phyloP scores from a whole-genome alignment of 2,888 invertebrate species.

The Epiperipatus broadwayi region DNA sequence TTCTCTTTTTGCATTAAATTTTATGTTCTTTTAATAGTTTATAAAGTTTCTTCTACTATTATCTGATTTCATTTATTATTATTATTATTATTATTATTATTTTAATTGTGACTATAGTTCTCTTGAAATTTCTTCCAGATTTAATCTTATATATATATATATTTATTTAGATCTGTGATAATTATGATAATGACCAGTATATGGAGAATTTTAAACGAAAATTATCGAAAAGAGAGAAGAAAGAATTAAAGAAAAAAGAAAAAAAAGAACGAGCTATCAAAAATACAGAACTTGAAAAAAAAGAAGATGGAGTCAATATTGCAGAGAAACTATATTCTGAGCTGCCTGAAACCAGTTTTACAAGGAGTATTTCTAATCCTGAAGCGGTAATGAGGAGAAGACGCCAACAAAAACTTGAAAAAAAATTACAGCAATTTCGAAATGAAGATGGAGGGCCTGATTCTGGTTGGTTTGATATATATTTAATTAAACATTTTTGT shows the following conservation, averaged over 20 bases:
- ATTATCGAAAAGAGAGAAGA: conserved; percentile 90
- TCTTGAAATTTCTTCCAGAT: no score
- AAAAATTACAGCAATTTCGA: conserved; percentile 83
- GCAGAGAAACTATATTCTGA: conserved; percentile 79
- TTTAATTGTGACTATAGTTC: no score
- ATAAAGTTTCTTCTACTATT: no score
- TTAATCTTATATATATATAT: no score
- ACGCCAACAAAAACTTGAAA: conserved; percentile 85
- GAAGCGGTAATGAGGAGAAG: conserved; percentile 96
- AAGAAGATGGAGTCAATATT: conserved; percentile 52
- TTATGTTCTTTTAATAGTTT: no score
- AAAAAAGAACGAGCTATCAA: conserved; percentile 23
- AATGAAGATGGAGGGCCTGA: conserved; percentile 88
- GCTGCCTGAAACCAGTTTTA: conserved; percentile 92
- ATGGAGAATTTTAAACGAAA: conserved; percentile 82
- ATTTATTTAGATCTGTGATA: no score
- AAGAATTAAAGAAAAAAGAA: conserved; percentile 71
- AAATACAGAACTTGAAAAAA: conserved; percentile 29
- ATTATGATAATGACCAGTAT: no score
- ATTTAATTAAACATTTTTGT: no score
- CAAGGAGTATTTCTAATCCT: conserved; percentile 95
- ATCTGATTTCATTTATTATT: no score
- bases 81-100: no score
- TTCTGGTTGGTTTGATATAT: conserved; percentile 64
- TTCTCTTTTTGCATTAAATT: no score